These are phyloP conservation scores for Indicator indicator DNA, from an alignment of 2,113 vertebrate species.

Conservation along the genomic window DNA sequence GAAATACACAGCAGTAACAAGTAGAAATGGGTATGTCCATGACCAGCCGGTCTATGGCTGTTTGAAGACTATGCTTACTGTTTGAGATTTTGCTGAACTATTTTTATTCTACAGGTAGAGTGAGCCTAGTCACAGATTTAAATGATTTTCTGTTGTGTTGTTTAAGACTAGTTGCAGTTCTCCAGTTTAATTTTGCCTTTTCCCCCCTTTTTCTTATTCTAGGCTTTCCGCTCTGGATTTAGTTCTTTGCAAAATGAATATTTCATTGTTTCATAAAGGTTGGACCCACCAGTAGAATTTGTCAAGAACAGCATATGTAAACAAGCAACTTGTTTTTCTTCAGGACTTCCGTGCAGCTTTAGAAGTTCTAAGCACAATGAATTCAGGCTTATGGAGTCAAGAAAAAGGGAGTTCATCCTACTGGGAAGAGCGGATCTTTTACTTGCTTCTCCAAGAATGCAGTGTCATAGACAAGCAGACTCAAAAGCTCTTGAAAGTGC, in stretches of 20 bases:
- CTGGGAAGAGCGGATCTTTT: conserved; percentile 94
- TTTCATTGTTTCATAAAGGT: conserved; percentile 23
- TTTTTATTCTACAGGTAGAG: background rate
- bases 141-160: background rate
- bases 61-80: background rate
- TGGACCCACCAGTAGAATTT: conserved; percentile 52
- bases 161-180: background rate
- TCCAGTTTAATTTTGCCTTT: background rate
- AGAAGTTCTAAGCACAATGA: conserved; percentile 84
- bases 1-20: background rate
- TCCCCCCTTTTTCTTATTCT: background rate
- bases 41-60: background rate
- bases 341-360: conserved; percentile 34
- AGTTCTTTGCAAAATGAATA: conserved; percentile 56
- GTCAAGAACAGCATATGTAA: background rate
- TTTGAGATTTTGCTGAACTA: background rate
- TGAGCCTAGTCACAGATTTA: background rate
- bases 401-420: conserved; percentile 91
- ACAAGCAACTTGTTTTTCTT: conserved; percentile 4
- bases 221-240: conserved; percentile 65
- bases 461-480: conserved; percentile 89
- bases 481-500: conserved; percentile 91
- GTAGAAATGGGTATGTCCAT: background rate
- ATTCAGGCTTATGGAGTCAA: conserved; percentile 94
- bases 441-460: conserved; percentile 93